Base-by-base conservation (phyloP, 2,797 vertebrate species). In the Aulostomus chinensis region DNA sequence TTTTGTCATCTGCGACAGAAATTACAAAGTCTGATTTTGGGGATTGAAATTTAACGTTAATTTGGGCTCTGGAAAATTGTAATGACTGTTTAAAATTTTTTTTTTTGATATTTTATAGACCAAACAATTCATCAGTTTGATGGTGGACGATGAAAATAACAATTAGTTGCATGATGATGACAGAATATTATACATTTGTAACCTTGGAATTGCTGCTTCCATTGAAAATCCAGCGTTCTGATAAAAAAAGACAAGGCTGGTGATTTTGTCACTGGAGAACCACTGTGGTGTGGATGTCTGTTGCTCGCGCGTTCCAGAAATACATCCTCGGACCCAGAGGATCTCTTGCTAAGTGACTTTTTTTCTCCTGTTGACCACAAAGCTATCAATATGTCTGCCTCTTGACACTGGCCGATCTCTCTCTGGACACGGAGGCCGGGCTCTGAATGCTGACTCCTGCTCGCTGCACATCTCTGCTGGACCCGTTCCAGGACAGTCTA, bases 381-480 rank as follows among this genome's bases (percentile, higher is more conserved):
- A 77, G 76, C 80, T 66, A 88, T 88, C 72, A 83, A 85, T 84
- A 85, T 66, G 84, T 83, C 78, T 77, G 64, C 78, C 80, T 80
- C 80, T 54, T 76, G 84, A 84, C 77, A 83, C 76, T 7, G 67
- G 9, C 59, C 58, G 20, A 31, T 63, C 75, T 61, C 83, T 80
- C 81, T 62, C 62, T 59, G 81, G 79, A 76, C 80, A 61, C 39
- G 5, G 29, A 47, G 66, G 55, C 81, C 56, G 35, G 65, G 54
- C 65, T 55, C 65, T 67, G 60, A 78, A 68, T 84, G 81, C 85
- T 87, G 88, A 88, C 85, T 75, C 36, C 77, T 72, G 83, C 78
- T 82, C 10, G 11, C 73, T 76, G 73, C 73, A 76, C 72, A 60
- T 18, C 73, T 57, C 78, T 61, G 49, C 76, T 85, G 81, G 83